Conservation (phyloP, 2,797 vertebrate species). For the Acrocephalus scirpaceus region DNA sequence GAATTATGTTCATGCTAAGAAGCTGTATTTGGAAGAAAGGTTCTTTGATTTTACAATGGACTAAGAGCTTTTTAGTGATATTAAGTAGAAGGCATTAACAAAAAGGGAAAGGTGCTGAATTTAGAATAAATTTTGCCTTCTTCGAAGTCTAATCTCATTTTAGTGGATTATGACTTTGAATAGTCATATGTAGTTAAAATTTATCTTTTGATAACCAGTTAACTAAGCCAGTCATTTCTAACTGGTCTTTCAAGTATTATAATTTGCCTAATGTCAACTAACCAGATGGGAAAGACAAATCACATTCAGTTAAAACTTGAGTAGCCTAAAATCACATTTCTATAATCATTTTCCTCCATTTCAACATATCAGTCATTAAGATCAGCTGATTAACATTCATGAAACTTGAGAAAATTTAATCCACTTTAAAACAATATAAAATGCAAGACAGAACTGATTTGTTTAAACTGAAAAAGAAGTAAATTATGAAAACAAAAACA, state of each 20-base stretch:
- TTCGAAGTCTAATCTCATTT: background rate
- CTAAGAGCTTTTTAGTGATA: background rate
- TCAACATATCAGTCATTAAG: background rate
- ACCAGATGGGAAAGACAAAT: background rate
- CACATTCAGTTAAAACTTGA: background rate
- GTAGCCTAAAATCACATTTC: background rate
- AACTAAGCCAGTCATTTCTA: background rate
- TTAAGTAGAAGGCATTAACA: background rate
- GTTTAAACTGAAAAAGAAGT: background rate
- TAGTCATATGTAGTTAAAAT: background rate
- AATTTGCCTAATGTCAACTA: background rate
- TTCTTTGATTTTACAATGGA: background rate
- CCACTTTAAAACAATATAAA: background rate
- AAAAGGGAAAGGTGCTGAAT: background rate
- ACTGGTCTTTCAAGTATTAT: background rate
- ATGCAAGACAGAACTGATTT: background rate
- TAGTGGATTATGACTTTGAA: background rate
- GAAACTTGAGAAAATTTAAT: background rate
- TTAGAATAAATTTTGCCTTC: background rate
- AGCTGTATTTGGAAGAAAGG: background rate
- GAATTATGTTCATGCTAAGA: accelerated
- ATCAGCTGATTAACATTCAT: background rate
- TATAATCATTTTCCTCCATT: background rate
- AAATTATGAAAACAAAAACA: background rate
- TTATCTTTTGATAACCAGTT: background rate